These are phyloP conservation scores for Lordiphosa mommai DNA, from an alignment of 1,140 invertebrate genomes.

Conservation along the genomic window DNA sequence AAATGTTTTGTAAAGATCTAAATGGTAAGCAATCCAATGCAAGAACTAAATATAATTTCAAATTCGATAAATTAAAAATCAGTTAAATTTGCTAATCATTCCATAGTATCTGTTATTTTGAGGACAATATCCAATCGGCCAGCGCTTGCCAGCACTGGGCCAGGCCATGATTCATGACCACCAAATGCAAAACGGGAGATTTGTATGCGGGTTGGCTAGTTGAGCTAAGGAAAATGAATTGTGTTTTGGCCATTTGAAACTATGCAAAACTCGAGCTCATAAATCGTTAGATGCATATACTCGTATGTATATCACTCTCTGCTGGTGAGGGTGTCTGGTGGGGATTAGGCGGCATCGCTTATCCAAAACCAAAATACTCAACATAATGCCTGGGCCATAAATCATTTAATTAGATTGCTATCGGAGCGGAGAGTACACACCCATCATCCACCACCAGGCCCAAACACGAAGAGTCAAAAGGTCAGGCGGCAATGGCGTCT, in stretches of 20 bases:
- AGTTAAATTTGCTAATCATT: background rate
- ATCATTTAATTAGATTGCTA: constrained; percentile 63
- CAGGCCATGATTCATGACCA: constrained; percentile 55
- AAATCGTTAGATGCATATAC: constrained; percentile 48
- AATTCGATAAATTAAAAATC: too few species aligned
- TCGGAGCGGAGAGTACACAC: constrained; percentile 28
- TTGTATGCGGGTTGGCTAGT: constrained; percentile 38
- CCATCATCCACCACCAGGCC: constrained; percentile 19
- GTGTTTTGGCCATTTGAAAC: constrained; percentile 65
- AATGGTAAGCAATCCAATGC: too few species aligned
- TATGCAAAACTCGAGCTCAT: constrained; percentile 68
- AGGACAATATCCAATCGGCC: background rate
- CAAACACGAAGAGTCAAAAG: constrained; percentile 41
- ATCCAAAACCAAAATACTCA: constrained; percentile 41
- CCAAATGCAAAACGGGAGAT: constrained; percentile 66
- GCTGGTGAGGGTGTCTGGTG: background rate
- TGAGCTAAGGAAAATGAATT: constrained; percentile 44
- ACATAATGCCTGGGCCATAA: constrained; percentile 50
- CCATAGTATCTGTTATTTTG: constrained; percentile 29
- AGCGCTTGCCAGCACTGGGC: constrained; percentile 1
- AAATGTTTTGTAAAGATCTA: too few species aligned
- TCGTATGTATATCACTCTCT: constrained; percentile 2
- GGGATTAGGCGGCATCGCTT: constrained; percentile 45
- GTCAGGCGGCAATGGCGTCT: constrained; percentile 28
- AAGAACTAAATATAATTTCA: too few species aligned